Evolutionary conservation across 2,888 invertebrate genomes (phyloP).

Genomic region (Polietes domitor): DNA sequence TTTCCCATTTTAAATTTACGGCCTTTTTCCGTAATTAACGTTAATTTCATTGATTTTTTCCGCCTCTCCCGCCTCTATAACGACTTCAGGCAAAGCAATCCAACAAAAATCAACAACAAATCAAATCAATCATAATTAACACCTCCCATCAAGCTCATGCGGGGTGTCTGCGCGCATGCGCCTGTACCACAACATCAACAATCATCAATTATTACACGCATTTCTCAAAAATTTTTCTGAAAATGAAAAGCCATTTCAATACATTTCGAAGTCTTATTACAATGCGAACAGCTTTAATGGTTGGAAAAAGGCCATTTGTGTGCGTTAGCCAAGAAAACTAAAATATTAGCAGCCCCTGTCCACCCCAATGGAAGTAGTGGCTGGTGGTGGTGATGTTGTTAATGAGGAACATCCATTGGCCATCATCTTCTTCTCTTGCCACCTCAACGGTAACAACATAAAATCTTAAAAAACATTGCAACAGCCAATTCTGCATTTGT

Average conservation of each 20-base stretch:
- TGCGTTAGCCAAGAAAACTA: not conserved
- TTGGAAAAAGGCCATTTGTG: constrained; percentile 1
- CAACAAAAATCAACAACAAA: not conserved
- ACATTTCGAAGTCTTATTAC: not conserved
- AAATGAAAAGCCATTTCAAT: not conserved
- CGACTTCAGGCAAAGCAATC: not conserved
- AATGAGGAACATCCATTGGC: not conserved
- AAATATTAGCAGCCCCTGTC: not conserved
- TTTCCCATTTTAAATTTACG: not conserved
- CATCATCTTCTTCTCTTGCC: not conserved
- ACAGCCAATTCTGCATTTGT: not conserved
- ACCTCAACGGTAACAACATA: not conserved
- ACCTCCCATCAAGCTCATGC: not conserved
- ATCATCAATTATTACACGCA: not conserved
- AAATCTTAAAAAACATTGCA: not conserved
- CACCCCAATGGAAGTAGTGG: not conserved
- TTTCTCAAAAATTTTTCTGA: not conserved
- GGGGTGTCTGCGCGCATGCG: not conserved
- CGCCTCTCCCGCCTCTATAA: not conserved
- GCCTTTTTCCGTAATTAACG: not conserved
- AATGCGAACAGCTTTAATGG: not conserved
- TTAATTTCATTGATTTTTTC: not conserved
- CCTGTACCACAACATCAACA: not conserved
- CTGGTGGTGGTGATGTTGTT: not conserved
- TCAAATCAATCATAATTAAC: constrained; percentile 5